A percentile compares a stretch with the other conserved stretches of the same genome.
These are phyloP conservation scores for Leuciscus idus DNA, from an alignment of 2,113 vertebrate genomes.

Conservation along the genomic window DNA sequence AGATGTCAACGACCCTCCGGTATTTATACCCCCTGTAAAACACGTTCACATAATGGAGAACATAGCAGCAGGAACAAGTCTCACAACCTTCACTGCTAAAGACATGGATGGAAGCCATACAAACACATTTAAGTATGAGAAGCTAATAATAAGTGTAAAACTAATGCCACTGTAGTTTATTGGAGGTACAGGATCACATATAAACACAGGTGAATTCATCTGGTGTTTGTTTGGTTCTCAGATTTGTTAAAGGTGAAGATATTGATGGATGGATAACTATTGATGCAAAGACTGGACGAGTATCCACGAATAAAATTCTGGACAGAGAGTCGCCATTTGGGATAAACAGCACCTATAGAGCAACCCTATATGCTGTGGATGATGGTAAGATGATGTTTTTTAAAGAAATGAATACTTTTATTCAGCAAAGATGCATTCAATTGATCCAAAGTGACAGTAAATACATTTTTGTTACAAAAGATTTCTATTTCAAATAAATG, in stretches of 20 bases:
- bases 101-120: constrained; percentile 57
- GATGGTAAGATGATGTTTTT: constrained; percentile 60
- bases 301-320: constrained; percentile 62
- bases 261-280: constrained; percentile 67
- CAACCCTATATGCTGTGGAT: constrained; percentile 66
- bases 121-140: constrained; percentile 60
- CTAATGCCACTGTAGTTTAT: not conserved
- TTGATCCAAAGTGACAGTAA: no score
- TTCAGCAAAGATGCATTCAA: no score
- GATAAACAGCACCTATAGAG: constrained; percentile 59
- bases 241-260: constrained; percentile 58
- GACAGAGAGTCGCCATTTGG: constrained; percentile 70
- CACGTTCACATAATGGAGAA: constrained; percentile 51
- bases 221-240: constrained; percentile 2
- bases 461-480: not conserved
- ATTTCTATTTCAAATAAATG: not conserved
- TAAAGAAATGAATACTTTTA: no score
- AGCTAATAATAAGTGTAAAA: not conserved
- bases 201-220: not conserved
- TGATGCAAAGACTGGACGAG: constrained; percentile 61
- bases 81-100: constrained; percentile 59
- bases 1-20: constrained; percentile 70
- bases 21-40: constrained; percentile 50
- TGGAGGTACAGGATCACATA: not conserved
- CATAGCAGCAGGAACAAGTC: constrained; percentile 14